Evolutionary conservation across 2,797 vertebrate genomes (phyloP), one percentile per base, ranked within the genome.

Genomic region (Gallirallus australis): DNA sequence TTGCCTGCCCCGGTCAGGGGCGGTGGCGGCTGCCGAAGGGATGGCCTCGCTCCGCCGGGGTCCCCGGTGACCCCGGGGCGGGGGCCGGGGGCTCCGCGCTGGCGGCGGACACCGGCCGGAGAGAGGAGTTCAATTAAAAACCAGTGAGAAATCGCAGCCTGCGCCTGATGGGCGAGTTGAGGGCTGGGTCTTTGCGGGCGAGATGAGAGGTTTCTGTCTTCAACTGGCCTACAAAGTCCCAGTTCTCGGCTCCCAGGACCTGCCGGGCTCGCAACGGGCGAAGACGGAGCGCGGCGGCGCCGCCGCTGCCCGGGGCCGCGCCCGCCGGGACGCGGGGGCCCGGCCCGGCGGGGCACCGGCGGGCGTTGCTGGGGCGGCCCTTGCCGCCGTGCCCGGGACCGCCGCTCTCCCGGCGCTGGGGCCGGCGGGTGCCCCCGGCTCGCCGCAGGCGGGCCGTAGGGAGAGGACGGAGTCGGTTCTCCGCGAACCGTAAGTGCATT

Each of bases 221-320:
- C 99, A 99, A 99, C 99, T 99, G 99, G 99, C 99, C 99, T 99
- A 99, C 99, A 99, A 99, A 99, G 99, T 99, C 99, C 99, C 99
- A 99, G 99, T 99, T 98, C 98, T 98, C 98, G 99, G 98, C 98
- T 97, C 98, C 98, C 98, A 95, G 97, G 96, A 98, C 97, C 98
- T 73, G 95, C 95, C 94, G 82, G 72, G 91, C 66, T 88, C 82
- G 61, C 95, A 82, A 71, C 77, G 89, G 86, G 81, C 40, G 94
- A 94, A 92, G 92, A 90, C 52, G 69, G 77, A 91, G 87, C 71
- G 78, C 57, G 78, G 82, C 28, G 54, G 19, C 45, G 45, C 45
- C 68, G 73, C 59, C 69, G 70, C 75, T 53, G 90, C 69, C 53
- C 40, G 65, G 61, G 59, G 65, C 45, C 19, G 59, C 42, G 35